Conservation (phyloP, 2,888 invertebrate genomes). For the Oligia latruncula region DNA sequence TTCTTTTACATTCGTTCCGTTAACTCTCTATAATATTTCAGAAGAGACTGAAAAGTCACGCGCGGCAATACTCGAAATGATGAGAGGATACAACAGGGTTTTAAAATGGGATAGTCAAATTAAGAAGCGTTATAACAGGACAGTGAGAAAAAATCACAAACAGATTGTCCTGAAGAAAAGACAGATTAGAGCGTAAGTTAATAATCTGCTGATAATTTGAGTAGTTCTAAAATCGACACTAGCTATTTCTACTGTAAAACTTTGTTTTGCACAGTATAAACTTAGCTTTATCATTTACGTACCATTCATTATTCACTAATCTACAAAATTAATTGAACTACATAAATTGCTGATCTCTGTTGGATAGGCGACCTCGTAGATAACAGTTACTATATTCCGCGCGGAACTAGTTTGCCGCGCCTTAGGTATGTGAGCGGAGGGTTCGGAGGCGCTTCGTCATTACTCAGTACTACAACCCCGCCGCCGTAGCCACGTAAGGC, state of each 20-base stretch:
- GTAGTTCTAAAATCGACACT: not conserved
- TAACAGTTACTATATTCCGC: not conserved
- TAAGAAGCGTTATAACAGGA: accelerated
- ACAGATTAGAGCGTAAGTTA: not conserved
- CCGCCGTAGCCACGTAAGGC: too few species aligned
- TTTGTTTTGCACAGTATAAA: not conserved
- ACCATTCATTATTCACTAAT: not conserved
- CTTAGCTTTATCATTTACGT: not conserved
- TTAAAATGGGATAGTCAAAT: too few species aligned
- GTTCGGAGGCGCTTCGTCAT: too few species aligned
- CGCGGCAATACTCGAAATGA: accelerated
- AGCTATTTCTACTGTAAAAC: not conserved
- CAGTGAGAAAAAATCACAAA: accelerated
- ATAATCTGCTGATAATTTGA: not conserved
- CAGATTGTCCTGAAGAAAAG: not conserved
- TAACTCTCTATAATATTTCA: not conserved
- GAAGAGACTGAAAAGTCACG: not conserved
- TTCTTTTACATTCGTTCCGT: not conserved
- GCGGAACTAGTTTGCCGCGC: too few species aligned
- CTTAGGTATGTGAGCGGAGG: too few species aligned
- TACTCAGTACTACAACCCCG: too few species aligned
- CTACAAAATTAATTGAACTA: not conserved
- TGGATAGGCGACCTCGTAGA: not conserved
- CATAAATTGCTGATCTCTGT: too few species aligned
- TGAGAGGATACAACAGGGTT: not conserved